These are phyloP conservation scores for Anser cygnoides DNA, from an alignment of 2,113 vertebrate species.

Conservation along the genomic window DNA sequence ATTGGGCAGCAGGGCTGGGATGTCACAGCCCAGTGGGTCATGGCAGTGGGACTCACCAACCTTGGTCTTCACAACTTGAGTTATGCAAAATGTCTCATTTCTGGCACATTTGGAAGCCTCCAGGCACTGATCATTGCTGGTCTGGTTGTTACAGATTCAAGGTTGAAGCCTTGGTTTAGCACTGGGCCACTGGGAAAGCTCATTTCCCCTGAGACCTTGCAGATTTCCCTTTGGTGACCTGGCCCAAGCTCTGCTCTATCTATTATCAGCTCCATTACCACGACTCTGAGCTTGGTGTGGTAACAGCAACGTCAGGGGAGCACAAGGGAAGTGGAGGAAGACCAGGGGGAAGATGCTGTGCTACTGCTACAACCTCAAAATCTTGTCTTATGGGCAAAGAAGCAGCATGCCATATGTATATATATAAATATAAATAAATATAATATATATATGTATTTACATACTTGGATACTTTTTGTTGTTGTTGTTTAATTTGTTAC, in stretches of 20 bases:
- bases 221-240: neutral
- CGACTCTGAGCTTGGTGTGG: neutral
- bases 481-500: neutral
- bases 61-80: neutral
- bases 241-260: neutral
- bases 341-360: neutral
- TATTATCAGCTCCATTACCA: neutral
- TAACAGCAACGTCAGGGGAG: neutral
- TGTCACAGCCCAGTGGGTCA: neutral
- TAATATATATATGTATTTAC: too few relatives aligned
- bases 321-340: neutral
- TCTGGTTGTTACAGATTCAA: neutral
- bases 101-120: neutral
- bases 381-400: neutral
- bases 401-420: accelerated
- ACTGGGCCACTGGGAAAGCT: neutral
- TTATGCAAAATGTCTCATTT: neutral
- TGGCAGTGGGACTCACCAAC: neutral
- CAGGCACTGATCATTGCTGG: neutral
- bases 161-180: neutral
- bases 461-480: neutral
- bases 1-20: neutral
- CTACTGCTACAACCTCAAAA: neutral
- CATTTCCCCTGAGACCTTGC: accelerated
- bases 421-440: accelerated